Evolutionary conservation across 2,888 invertebrate genomes (phyloP).

Genomic region (Amiota mariae): DNA sequence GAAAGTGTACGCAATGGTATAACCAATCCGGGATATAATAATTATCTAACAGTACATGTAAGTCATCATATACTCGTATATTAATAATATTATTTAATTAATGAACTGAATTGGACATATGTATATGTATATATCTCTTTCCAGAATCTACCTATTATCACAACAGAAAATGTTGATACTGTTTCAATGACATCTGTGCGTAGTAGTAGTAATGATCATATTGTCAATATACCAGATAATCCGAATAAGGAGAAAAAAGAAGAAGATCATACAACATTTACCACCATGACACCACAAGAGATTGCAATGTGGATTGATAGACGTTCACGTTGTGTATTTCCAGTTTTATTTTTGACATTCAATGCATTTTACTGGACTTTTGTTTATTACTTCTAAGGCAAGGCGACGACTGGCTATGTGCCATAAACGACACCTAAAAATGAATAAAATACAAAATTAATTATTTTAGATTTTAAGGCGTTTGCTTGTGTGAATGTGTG

Average conservation of each 20-base stretch:
- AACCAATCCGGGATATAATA: conserved; percentile 74
- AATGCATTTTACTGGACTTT: conserved; percentile 69
- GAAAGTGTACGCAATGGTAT: conserved; percentile 75
- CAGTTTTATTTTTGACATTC: conserved; percentile 66
- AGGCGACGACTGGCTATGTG: neutral
- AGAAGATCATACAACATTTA: conserved; percentile 64
- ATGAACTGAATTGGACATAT: neutral
- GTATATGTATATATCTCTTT: no score
- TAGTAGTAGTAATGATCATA: conserved; percentile 52
- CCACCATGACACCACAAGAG: conserved; percentile 70
- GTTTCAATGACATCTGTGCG: conserved; percentile 63
- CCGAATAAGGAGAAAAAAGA: conserved; percentile 48
- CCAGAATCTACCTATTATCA: conserved; percentile 66
- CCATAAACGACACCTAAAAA: neutral
- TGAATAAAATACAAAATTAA: no score
- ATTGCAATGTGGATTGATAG: conserved; percentile 71
- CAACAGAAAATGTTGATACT: conserved; percentile 65
- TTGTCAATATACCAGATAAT: conserved; percentile 61
- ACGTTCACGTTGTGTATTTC: conserved; percentile 64
- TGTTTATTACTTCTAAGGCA: conserved; percentile 63
- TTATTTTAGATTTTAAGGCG: no score
- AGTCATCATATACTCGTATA: conserved; percentile 38
- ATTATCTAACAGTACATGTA: conserved; percentile 70
- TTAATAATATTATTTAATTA: neutral
- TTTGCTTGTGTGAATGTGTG: conserved; percentile 9